phyloP scores from a whole-genome alignment of 2,113 vertebrate genomes.

The Acinonyx jubatus region DNA sequence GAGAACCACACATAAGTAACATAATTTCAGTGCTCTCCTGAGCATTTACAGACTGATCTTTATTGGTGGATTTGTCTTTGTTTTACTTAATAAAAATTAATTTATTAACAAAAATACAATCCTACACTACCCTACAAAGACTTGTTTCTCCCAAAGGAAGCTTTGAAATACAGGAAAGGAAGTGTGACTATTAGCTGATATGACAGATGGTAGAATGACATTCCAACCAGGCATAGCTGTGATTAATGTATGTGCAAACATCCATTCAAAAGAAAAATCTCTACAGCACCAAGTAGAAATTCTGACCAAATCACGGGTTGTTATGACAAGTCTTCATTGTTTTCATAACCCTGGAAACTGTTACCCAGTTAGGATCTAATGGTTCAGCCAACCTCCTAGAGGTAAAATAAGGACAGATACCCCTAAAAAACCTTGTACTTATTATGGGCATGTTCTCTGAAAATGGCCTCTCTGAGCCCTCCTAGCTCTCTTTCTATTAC shows the following conservation, averaged over 20 bases:
- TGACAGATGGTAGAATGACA: constrained; percentile 43
- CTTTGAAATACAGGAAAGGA: constrained; percentile 32
- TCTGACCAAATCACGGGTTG: constrained; percentile 5
- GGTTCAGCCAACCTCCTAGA: background rate
- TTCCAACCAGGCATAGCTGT: constrained; percentile 5
- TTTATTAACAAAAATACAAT: constrained; percentile 14
- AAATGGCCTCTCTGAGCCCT: background rate
- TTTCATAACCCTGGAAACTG: background rate
- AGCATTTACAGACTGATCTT: background rate
- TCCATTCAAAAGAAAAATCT: constrained; percentile 35
- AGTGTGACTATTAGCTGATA: constrained; percentile 8
- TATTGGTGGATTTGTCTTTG: background rate
- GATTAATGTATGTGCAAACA: constrained; percentile 55
- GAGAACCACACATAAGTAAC: background rate
- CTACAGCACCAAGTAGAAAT: constrained; percentile 23
- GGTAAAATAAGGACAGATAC: background rate
- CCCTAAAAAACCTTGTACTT: background rate
- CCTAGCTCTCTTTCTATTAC: background rate
- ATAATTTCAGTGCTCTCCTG: background rate
- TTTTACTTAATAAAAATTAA: background rate
- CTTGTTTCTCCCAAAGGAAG: constrained; percentile 12
- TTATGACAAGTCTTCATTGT: constrained; percentile 15
- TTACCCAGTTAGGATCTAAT: background rate
- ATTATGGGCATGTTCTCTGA: background rate
- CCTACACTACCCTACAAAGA: background rate